Percentiles rank a stretch among this genome's conserved stretches.
Evolutionary conservation across 2,113 vertebrate species (phyloP).

Genomic region (Neogobius melanostomus): DNA sequence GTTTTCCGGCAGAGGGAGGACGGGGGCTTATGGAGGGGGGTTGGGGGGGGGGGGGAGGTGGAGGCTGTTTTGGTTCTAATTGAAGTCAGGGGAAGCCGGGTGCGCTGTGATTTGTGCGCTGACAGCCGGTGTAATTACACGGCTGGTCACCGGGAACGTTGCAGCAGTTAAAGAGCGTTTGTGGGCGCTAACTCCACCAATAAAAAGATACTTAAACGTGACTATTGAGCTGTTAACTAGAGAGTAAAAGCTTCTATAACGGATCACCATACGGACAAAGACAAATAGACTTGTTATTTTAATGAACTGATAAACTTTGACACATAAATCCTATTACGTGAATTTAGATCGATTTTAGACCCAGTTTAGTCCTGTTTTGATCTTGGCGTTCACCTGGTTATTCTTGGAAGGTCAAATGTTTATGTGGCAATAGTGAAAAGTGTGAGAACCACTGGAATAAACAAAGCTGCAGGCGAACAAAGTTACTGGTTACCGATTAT

Average conservation of each 20-base stretch:
- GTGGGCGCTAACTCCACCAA: conserved; percentile 57
- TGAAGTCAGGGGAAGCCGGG: conserved; percentile 72
- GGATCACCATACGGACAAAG: too few species aligned
- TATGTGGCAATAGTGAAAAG: too few species aligned
- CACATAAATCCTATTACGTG: too few species aligned
- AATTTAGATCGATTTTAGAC: too few species aligned
- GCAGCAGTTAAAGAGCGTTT: conserved; percentile 62
- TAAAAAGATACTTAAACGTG: conserved; percentile 53
- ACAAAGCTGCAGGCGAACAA: too few species aligned
- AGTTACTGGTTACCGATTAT: too few species aligned
- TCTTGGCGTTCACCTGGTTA: too few species aligned
- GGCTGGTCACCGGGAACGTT: conserved; percentile 62
- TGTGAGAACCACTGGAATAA: too few species aligned
- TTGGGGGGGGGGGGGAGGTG: neutral
- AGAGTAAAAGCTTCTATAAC: neutral
- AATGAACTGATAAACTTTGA: too few species aligned
- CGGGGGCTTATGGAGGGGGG: neutral
- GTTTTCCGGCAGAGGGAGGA: neutral
- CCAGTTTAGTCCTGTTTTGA: too few species aligned
- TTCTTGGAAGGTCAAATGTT: too few species aligned
- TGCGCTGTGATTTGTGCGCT: conserved; percentile 70
- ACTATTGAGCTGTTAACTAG: conserved; percentile 16
- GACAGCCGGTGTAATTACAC: conserved; percentile 71
- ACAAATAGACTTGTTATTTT: too few species aligned
- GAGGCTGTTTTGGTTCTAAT: conserved; percentile 42